A percentile compares a stretch with the other conserved stretches of the same genome.
Evolutionary conservation across 2,797 vertebrate species (phyloP).

Genomic region (Australoheros facetus): DNA sequence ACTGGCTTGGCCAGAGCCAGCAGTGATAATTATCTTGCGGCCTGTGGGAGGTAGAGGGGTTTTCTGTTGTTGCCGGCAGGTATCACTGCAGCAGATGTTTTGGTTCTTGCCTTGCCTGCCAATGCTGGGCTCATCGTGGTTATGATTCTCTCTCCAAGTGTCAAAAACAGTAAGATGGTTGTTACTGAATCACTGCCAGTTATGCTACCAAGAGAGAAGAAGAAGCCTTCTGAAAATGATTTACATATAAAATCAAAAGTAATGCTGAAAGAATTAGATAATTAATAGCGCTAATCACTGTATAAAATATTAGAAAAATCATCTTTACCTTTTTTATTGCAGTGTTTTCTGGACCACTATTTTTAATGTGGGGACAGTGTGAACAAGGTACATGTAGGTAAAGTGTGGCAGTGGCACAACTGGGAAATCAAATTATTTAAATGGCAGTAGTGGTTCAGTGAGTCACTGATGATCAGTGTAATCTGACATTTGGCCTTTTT

Average conservation of each 20-base stretch:
- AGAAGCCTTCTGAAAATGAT: not conserved
- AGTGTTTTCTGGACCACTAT: too few relatives aligned
- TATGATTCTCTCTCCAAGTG: conserved; percentile 21
- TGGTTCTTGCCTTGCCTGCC: conserved; percentile 29
- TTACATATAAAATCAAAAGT: not conserved
- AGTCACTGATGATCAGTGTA: not conserved
- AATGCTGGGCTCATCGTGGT: not conserved
- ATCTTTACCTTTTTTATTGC: too few relatives aligned
- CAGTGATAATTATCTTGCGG: conserved; percentile 59
- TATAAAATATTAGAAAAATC: too few relatives aligned
- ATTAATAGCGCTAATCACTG: not conserved
- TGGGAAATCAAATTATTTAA: too few relatives aligned
- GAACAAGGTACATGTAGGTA: too few relatives aligned
- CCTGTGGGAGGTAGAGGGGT: conserved; percentile 24
- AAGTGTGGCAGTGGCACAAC: too few relatives aligned
- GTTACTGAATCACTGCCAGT: conserved; percentile 33
- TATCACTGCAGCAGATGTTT: conserved; percentile 55
- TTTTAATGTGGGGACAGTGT: too few relatives aligned
- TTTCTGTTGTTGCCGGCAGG: conserved; percentile 48
- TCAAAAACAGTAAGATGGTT: conserved; percentile 15
- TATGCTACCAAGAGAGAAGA: not conserved
- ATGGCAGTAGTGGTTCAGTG: too few relatives aligned
- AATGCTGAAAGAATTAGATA: not conserved
- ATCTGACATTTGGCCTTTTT: not conserved
- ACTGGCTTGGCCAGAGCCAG: conserved; percentile 40